These are phyloP conservation scores for Dicrurus megarhynchus DNA, from an alignment of 2,113 vertebrate genomes.

Conservation along the genomic window DNA sequence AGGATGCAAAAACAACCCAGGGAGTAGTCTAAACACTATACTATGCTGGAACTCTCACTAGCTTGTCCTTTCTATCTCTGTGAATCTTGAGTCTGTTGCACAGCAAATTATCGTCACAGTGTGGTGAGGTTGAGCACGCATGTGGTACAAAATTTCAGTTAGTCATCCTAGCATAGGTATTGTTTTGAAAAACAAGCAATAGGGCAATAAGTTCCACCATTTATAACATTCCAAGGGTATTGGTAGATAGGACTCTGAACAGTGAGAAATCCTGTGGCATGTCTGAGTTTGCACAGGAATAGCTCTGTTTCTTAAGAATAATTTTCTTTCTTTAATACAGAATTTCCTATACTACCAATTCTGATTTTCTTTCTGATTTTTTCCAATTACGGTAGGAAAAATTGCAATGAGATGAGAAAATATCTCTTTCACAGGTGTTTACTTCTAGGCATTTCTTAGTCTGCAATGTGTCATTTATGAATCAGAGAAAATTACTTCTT, in stretches of 20 bases:
- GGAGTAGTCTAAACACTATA: neutral
- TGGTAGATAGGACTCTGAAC: neutral
- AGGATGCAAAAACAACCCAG: neutral
- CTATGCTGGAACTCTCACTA: neutral
- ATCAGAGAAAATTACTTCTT: neutral
- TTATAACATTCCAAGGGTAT: neutral
- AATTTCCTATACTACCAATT: neutral
- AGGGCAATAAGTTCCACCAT: neutral
- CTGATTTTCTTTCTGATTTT: neutral
- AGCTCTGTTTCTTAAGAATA: neutral
- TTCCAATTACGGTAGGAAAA: neutral
- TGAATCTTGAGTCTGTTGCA: neutral
- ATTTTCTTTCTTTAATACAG: neutral
- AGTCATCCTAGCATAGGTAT: neutral
- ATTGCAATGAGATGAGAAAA: neutral
- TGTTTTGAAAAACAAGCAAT: neutral
- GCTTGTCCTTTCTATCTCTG: neutral
- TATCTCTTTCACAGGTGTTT: neutral
- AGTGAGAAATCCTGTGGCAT: neutral
- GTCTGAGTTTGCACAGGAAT: neutral
- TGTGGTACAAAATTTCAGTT: neutral
- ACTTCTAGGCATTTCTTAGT: neutral
- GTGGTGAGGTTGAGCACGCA: fast-evolving
- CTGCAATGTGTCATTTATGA: neutral
- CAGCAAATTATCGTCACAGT: neutral